phyloP scores from a whole-genome alignment of 2,888 invertebrate species.

The Acanthococcus lagerstroemiae region DNA sequence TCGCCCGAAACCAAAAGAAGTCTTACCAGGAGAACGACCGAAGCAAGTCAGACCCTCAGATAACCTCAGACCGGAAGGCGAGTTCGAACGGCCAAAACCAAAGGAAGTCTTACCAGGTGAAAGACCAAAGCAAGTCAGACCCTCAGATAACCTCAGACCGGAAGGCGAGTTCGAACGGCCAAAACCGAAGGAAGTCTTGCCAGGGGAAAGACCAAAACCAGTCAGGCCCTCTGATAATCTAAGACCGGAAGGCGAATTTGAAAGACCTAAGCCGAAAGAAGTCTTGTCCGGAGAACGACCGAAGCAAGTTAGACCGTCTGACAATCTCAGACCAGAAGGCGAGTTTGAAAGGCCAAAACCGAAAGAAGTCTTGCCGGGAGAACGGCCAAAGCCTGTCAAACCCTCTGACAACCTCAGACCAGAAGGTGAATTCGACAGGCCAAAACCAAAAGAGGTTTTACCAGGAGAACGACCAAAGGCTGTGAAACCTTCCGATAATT shows the following conservation, averaged over 20 bases:
- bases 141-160: constrained; percentile 50
- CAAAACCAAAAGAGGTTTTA: constrained; percentile 40
- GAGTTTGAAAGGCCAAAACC: constrained; percentile 43
- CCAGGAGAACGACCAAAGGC: constrained; percentile 45
- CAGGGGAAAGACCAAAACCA: constrained; percentile 42
- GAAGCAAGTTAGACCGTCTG: constrained; percentile 44
- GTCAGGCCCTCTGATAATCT: constrained; percentile 54
- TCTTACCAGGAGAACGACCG: constrained; percentile 48
- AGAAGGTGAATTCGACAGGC: constrained; percentile 44
- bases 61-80: constrained; percentile 48
- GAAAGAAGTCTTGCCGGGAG: constrained; percentile 42
- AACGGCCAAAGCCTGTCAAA: constrained; percentile 42
- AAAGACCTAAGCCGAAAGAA: constrained; percentile 42
- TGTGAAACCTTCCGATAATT: constrained; percentile 46
- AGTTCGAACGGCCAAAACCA: constrained; percentile 44
- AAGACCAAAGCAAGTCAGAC: constrained; percentile 44
- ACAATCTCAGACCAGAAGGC: constrained; percentile 47
- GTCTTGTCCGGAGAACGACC: constrained; percentile 48
- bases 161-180: constrained; percentile 43
- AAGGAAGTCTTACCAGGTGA: constrained; percentile 43
- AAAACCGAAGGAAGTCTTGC: constrained; percentile 37
- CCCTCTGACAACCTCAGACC: constrained; percentile 47
- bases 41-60: constrained; percentile 45
- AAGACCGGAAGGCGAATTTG: constrained; percentile 52
- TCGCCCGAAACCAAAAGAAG: constrained; percentile 43